Evolutionary conservation across 2,797 vertebrate genomes (phyloP).

Genomic region (Pogonophryne albipinna): DNA sequence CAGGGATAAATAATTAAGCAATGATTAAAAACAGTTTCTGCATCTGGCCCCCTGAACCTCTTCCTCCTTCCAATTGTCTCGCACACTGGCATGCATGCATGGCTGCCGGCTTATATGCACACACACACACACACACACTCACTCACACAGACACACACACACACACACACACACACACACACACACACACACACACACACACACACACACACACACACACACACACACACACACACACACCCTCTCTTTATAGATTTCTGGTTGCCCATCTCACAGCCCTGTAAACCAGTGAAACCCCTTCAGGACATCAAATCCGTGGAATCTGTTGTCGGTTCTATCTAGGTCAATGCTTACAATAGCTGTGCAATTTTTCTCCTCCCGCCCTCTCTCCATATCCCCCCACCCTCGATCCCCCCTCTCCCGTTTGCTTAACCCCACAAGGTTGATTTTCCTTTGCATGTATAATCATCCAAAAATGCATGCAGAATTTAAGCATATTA

Average conservation of each 20-base stretch:
- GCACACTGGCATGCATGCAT: conserved; percentile 58
- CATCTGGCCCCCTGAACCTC: conserved; percentile 61
- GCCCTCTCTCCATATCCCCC: conserved; percentile 52
- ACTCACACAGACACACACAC: conserved; percentile 35
- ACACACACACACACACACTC: conserved; percentile 47
- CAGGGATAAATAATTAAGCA: conserved; percentile 19
- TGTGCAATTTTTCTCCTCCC: conserved; percentile 64
- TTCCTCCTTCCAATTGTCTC: conserved; percentile 67
- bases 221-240: conserved; percentile 45
- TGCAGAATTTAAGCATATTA: conserved; percentile 63
- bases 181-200: conserved; percentile 41
- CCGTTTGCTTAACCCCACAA: conserved; percentile 73
- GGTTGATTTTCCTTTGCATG: conserved; percentile 71
- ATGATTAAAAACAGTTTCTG: conserved; percentile 16
- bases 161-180: conserved; percentile 46
- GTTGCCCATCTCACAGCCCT: conserved; percentile 80
- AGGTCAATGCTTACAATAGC: conserved; percentile 87
- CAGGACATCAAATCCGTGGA: conserved; percentile 84
- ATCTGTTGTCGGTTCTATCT: conserved; percentile 85
- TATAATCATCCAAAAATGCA: conserved; percentile 74
- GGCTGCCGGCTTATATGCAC: conserved; percentile 51
- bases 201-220: conserved; percentile 37
- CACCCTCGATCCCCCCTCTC: conserved; percentile 50
- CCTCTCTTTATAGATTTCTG: conserved; percentile 74
- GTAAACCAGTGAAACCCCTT: conserved; percentile 84